Evolutionary conservation across 1,140 invertebrate genomes (phyloP).

Genomic region (Zaprionus capensis): DNA sequence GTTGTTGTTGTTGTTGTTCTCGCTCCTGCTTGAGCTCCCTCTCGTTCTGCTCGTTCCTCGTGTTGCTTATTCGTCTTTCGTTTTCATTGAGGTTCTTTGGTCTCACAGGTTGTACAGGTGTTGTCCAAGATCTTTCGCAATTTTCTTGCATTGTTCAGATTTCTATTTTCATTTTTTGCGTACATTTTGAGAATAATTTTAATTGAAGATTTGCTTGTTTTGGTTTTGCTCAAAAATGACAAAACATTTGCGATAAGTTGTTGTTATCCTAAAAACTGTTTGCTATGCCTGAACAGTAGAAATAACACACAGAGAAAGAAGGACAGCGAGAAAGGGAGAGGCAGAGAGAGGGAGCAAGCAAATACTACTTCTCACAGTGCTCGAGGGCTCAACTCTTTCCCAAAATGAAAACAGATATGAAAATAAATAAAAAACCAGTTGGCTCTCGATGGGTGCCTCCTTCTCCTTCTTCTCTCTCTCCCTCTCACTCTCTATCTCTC

Average conservation of each 20-base stretch:
- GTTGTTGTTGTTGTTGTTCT: neutral
- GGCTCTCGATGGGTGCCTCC: neutral
- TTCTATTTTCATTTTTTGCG: neutral
- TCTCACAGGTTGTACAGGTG: slow-evolving; percentile 32
- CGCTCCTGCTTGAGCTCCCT: neutral
- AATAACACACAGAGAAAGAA: neutral
- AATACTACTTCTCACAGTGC: slow-evolving; percentile 18
- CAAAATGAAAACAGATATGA: slow-evolving; percentile 10
- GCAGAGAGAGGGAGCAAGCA: neutral
- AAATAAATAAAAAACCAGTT: slow-evolving; percentile 31
- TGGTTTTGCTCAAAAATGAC: neutral
- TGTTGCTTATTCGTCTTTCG: neutral
- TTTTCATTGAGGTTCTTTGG: neutral
- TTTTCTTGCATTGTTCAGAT: slow-evolving; percentile 19
- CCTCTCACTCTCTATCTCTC: neutral
- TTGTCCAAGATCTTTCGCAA: slow-evolving; percentile 23
- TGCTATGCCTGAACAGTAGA: neutral
- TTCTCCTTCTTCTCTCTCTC: neutral
- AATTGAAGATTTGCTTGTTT: slow-evolving; percentile 31
- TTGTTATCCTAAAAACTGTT: slow-evolving; percentile 38
- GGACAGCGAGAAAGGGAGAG: neutral
- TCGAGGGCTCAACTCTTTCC: neutral
- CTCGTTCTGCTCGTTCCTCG: neutral
- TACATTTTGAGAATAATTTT: slow-evolving; percentile 13
- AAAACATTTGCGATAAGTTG: slow-evolving; percentile 25